Base-by-base conservation (phyloP, 1,140 invertebrate genomes). In the Zaprionus ornatus region DNA sequence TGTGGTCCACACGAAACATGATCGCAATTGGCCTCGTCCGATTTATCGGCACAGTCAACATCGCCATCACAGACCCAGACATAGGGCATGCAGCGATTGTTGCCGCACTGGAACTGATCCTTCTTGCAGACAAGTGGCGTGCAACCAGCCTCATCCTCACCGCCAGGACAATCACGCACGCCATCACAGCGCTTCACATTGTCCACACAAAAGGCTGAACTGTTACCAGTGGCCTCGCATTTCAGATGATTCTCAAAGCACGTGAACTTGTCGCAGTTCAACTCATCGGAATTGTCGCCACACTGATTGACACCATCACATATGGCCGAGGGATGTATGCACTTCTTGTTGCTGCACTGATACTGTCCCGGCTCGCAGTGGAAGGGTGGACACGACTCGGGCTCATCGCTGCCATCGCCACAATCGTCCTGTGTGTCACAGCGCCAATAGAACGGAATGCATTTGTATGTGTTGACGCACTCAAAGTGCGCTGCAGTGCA, bases 381-480 rank as follows among this genome's bases (percentile, higher is more conserved):
- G 92, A 97, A 98, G 23, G 93, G 90, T 1, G 94, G 95, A 91
- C 96, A 97, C 42, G 94, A 92, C 7, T 92, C 92, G 0, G 95
- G 96, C 93, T 97, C 96, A 93, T 97, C 96, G 37, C 94, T 95
- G n/a, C 94, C 94, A 93, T 97, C 96, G 1, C 96, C 96, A 92
- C 96, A 97, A 91, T 97, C 96, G 88, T 97, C 95, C 94, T 95
- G 91, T 0, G 95, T 95, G 82, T 98, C 97, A 91, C 97, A 98
- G 37, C 95, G 94, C 96, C 96, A 98, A 84, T 95, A 95, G 77
- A 95, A 95, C 0, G 96, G 95, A 57, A 98, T 97, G 90, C 97
- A 99, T 59, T 97, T 97, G 83, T 95, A 96, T 0, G 95, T 96
- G 12, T 94, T 92, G 4, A 93, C 91, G 91, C 97, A 98, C 40